Base-by-base conservation (phyloP, 2,113 vertebrate species). In the Lepidiolamprologus cunningtoni region DNA sequence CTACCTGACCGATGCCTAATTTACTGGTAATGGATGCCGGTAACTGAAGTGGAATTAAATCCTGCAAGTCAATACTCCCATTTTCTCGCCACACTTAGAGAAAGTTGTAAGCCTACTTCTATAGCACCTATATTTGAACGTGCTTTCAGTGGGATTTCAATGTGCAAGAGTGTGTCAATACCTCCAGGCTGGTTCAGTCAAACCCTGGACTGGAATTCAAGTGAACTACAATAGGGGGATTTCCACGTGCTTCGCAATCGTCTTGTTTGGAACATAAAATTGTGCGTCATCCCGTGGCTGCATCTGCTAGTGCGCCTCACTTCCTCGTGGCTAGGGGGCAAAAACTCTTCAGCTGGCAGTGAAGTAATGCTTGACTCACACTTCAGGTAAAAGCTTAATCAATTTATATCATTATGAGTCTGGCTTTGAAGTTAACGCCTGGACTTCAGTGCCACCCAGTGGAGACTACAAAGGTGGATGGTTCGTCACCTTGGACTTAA, bases 391-490 rank as follows among this genome's bases (percentile, higher is more conserved):
- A 86, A 35, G 55, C 55, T 82, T 92, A 83, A 94, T 95, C 85
- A 85, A 91, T 92, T 92, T 84, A 90, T 79, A 73, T 87, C 89
- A 90, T 92, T 84, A 85, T 28, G 68, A 55, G 76, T 61, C 19
- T 47, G 28, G 35, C 81, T 91, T 90, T 92, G 88, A 91, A 90
- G 90, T 84, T 17, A 79, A 89, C 55, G 54, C 80, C 86, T 92
- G 91, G 89, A 80, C 91, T 92, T 95, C 91, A 95, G 93, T 92
- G 96, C 96, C 96, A 91, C 92, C 96, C 89, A 91, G 94, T 96
- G 96, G 96, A 90, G 63, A 89, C 19, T 83, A 31, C 78, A 87
- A 82, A 57, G 42, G 82, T 55, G 31, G 40, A 71, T 58, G 14
- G 7, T 78, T 78, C 7, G 8, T 50, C 73, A 78, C 47, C 45